Conservation (phyloP, 2,888 invertebrate species). For the Ashinkailepas kermadecensis region DNA sequence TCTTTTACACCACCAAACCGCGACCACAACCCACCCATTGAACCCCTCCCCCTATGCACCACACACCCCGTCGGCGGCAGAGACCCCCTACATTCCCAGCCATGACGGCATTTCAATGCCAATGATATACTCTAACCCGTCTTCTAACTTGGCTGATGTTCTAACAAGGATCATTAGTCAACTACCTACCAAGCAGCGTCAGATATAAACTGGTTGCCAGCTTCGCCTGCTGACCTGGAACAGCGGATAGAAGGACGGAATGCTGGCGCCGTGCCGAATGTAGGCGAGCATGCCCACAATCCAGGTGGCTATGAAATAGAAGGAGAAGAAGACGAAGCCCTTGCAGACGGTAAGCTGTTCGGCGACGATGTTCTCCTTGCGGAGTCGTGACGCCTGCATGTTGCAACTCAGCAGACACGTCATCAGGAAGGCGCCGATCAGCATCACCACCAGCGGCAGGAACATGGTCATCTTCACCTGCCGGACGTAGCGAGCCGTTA, state of each 20-base stretch:
- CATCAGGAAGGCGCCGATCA: conserved; percentile 28
- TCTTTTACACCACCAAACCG: no score
- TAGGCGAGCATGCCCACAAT: conserved; percentile 32
- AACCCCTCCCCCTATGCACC: no score
- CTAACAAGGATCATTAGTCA: no score
- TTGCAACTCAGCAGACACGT: conserved; percentile 31
- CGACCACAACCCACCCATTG: no score
- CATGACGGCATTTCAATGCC: no score
- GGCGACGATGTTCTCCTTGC: conserved; percentile 33
- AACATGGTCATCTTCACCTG: conserved; percentile 30
- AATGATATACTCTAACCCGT: no score
- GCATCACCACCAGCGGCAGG: conserved; percentile 26
- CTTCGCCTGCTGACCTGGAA: conserved; percentile 29
- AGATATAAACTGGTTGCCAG: no score
- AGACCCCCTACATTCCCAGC: no score
- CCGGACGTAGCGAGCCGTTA: background rate
- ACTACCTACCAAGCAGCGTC: no score
- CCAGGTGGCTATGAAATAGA: conserved; percentile 33
- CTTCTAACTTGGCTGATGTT: no score
- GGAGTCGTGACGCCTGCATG: conserved; percentile 26
- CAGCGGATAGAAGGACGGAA: conserved; percentile 33
- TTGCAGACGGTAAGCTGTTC: conserved; percentile 34
- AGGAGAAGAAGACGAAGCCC: conserved; percentile 30
- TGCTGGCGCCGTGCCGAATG: conserved; percentile 24
- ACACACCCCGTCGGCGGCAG: no score